Base-by-base conservation (phyloP, 2,797 vertebrate species). In the Lagocephalus sceleratus region DNA sequence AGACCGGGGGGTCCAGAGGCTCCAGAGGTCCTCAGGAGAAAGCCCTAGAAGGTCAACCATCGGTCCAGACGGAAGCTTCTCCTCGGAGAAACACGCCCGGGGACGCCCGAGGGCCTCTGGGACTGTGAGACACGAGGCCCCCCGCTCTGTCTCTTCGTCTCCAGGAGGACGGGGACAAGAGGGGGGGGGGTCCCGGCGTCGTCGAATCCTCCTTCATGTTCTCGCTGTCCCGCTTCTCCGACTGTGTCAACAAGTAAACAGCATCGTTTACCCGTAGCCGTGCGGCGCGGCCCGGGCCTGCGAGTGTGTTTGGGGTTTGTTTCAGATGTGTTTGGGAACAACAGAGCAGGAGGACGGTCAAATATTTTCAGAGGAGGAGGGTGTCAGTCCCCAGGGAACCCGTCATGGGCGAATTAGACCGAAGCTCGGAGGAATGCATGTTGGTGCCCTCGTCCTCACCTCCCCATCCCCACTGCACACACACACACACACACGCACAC, bases 201-300 rank as follows among this genome's bases (percentile, higher is more conserved):
- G n/a, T n/a, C n/a, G n/a, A n/a, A n/a, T n/a, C n/a, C n/a, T n/a
- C n/a, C n/a, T 15, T 51, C 49, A 71, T 71, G 15, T 63, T 78
- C 66, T 76, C 63, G 15, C 1, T 56, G 29, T 73, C 62, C 9
- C 10, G 0, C 52, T 57, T 53, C 46, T 58, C 23, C 15, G 11
- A 50, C 56, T 58, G 54, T 52, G 60, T 73, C 66, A 79, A 81
- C 73, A 77, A 67, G 73, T 78, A 81, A 84, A 83, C 75, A 81
- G 14, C 1, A 11, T 40, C 68, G 81, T 80, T 77, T 72, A 70
- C 49, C 60, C 70, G 47, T 57, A 58, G 52, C 58, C 19, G 51
- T 19, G 45, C 43, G 0, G 71, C 1, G 7, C 52, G 51, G 60
- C 35, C 52, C 0, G 1, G 7, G 66, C 58, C 60, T 21, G 41